Evolutionary conservation across 2,797 vertebrate genomes (phyloP).

Genomic region (Rhynchonycteris naso): DNA sequence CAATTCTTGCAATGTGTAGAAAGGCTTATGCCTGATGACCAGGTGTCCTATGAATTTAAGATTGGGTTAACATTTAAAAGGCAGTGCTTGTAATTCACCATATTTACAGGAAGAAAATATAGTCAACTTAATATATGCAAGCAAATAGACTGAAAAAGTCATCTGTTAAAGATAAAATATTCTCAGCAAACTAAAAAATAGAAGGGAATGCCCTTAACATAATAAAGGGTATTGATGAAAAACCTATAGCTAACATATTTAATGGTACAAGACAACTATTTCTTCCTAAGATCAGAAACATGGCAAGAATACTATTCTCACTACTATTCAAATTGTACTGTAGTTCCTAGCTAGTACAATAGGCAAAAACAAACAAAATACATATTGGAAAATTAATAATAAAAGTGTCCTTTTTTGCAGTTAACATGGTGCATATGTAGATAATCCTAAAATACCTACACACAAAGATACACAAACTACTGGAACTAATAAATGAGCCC

Average conservation of each 20-base stretch:
- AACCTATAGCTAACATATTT: background rate
- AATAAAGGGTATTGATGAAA: background rate
- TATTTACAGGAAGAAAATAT: background rate
- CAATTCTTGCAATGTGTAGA: background rate
- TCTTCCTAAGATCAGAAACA: background rate
- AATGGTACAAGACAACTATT: background rate
- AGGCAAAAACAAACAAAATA: background rate
- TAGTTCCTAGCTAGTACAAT: background rate
- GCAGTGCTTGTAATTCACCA: background rate
- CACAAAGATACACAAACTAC: background rate
- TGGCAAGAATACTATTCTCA: background rate
- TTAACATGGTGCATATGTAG: background rate
- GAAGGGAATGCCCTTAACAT: background rate
- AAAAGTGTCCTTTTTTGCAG: background rate
- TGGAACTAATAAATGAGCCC: background rate
- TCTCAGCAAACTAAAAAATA: background rate
- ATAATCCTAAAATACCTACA: background rate
- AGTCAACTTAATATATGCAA: background rate
- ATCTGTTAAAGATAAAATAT: background rate
- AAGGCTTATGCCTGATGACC: background rate
- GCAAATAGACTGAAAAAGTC: background rate
- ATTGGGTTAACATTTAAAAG: background rate
- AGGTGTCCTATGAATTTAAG: background rate
- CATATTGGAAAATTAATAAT: background rate
- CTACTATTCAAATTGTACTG: background rate